phyloP scores from a whole-genome alignment of 2,797 vertebrate genomes.

The Psittacula derbiana region DNA sequence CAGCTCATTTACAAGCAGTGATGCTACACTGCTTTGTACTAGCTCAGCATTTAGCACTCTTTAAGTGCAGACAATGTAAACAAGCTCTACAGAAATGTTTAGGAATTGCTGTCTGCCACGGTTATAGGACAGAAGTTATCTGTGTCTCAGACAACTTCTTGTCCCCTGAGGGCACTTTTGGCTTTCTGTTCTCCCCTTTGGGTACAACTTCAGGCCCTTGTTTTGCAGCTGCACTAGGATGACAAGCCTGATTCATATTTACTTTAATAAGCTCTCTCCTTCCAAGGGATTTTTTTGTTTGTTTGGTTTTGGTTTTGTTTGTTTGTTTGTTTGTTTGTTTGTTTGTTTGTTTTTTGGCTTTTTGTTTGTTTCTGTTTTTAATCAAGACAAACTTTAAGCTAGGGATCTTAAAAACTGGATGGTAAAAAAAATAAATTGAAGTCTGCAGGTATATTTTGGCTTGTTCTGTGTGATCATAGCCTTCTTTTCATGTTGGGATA shows the following conservation, averaged over 20 bases:
- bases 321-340: background rate
- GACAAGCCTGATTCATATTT: background rate
- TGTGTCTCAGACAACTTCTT: background rate
- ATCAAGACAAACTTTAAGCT: background rate
- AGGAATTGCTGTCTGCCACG: background rate
- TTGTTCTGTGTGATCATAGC: background rate
- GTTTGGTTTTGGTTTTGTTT: accelerated
- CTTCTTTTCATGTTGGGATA: accelerated
- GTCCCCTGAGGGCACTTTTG: background rate
- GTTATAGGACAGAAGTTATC: background rate
- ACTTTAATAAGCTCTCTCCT: background rate
- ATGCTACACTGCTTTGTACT: background rate
- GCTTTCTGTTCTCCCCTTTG: background rate
- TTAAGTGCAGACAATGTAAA: background rate
- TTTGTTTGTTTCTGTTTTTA: background rate
- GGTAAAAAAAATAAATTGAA: background rate
- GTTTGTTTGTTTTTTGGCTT: background rate
- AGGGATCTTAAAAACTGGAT: background rate
- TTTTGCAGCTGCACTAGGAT: background rate
- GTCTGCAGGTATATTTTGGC: background rate
- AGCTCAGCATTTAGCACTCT: background rate
- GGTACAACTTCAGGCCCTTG: background rate
- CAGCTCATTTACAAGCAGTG: background rate
- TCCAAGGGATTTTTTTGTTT: background rate
- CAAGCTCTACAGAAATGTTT: background rate